Percentiles rank a stretch among this genome's conserved stretches.
Conservation (phyloP, 2,113 vertebrate species). For the Collichthys lucidus region DNA sequence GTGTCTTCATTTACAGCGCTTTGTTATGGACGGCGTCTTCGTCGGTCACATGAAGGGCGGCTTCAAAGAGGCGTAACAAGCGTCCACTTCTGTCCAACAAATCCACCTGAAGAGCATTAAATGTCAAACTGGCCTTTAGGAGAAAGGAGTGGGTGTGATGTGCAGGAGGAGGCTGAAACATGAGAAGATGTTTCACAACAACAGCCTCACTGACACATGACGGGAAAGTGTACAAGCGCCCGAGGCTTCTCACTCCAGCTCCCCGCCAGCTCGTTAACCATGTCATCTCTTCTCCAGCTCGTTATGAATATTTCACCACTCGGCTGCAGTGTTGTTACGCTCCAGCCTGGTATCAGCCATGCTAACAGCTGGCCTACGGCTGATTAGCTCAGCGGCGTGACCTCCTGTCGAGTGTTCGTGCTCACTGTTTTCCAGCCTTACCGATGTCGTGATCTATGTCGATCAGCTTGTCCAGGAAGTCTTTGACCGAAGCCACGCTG, state of each 20-base stretch:
- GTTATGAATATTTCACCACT: slow-evolving; percentile 81
- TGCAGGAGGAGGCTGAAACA: slow-evolving; percentile 58
- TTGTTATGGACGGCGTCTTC: background rate
- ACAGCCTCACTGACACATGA: slow-evolving; percentile 59
- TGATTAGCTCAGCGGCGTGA: slow-evolving; percentile 30
- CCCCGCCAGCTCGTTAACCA: slow-evolving; percentile 54
- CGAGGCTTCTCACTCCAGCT: slow-evolving; percentile 48
- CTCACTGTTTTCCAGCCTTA: slow-evolving; percentile 72
- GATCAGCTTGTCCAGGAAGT: slow-evolving; percentile 90
- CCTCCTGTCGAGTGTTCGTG: background rate
- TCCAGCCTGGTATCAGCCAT: no score
- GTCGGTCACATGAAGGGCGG: slow-evolving; percentile 11
- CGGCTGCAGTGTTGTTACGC: slow-evolving; percentile 44
- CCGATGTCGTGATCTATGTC: slow-evolving; percentile 85
- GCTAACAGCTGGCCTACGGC: slow-evolving; percentile 54
- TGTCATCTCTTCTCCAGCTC: slow-evolving; percentile 46
- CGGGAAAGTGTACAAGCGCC: slow-evolving; percentile 26
- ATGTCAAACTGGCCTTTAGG: slow-evolving; percentile 78
- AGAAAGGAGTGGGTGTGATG: slow-evolving; percentile 64
- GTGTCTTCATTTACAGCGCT: slow-evolving; percentile 8
- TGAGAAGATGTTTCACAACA: slow-evolving; percentile 63
- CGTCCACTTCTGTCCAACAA: slow-evolving; percentile 48
- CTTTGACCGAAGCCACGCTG: slow-evolving; percentile 85
- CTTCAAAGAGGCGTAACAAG: slow-evolving; percentile 50
- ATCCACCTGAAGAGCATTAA: slow-evolving; percentile 67